Base-by-base conservation (phyloP, 2,113 vertebrate genomes). In the Petromus typicus region DNA sequence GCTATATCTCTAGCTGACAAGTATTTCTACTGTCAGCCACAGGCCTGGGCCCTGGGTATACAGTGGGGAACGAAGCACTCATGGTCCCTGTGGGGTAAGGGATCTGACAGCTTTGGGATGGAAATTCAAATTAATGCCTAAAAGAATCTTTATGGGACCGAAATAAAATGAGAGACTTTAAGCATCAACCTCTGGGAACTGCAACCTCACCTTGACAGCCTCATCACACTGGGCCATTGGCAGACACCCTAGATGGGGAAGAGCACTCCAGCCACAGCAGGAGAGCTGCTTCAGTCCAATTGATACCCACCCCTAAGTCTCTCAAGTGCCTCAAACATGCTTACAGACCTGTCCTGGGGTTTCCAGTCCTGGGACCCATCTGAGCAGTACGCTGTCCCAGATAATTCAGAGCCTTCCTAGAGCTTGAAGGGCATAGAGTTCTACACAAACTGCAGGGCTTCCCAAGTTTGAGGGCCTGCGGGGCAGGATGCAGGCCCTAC, bases 401-500 rank as follows among this genome's bases (percentile, higher is more conserved):
- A 32, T 22, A 10, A 4, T 22, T 66, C 1, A 8, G 18, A 30
- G 27, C 32, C 0, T 0, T 16, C 48, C n/a, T 8, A 22, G 32
- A 25, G 5, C 10, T 78, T 3, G 30, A 11, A 37, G n/a, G 64
- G 3, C 0, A 0, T 0, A 0, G 2, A 3, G 10, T 16, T 34
- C 54, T 12, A 8, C 25, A 5, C 45, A 4, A n/a, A 22, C 7
- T 0, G 0, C 11, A 1, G n/a, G 20, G 2, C 51, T 12, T 27
- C 34, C 4, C 17, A 48, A 20, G 32, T 27, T 10, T 16, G 56
- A 23, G 14, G 27, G 59, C 51, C 20, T 0, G 0, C 14, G n/a
- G 71, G 66, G 27, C 0, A 66, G 34, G 1, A 1, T 3, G 0
- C 3, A 0, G 16, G 25, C 30, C 14, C 7, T 25, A 61, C 69